A percentile compares a stretch with the other conserved stretches of the same genome.
Evolutionary conservation across 2,113 vertebrate species (phyloP).

Genomic region (Verasper variegatus): DNA sequence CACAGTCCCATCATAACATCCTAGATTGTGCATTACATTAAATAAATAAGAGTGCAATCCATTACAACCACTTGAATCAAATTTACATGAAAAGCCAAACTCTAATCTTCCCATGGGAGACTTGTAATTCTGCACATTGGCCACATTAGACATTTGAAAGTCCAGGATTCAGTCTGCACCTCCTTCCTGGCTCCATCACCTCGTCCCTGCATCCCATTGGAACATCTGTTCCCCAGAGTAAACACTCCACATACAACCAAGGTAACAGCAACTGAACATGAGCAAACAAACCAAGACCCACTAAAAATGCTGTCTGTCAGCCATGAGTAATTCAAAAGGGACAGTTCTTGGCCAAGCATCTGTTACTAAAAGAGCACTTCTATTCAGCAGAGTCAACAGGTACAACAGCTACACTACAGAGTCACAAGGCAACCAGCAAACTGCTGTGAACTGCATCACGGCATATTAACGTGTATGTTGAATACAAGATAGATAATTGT

Average conservation of each 20-base stretch:
- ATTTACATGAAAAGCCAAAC: not conserved
- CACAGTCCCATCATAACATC: not conserved
- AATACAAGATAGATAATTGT: not conserved
- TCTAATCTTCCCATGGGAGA: not conserved
- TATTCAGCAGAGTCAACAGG: not conserved
- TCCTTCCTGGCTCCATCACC: not conserved
- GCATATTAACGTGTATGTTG: not conserved
- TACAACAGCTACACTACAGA: conserved; percentile 7
- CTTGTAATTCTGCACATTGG: not conserved
- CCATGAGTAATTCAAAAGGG: conserved; percentile 37
- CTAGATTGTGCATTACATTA: not conserved
- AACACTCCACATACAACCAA: conserved; percentile 53
- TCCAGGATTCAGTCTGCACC: not conserved
- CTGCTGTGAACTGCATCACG: not conserved
- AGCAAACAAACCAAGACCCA: conserved; percentile 38
- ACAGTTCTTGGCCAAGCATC: conserved; percentile 34
- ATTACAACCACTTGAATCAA: not conserved
- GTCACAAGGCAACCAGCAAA: not conserved
- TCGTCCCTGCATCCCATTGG: not conserved
- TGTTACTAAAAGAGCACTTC: conserved; percentile 14
- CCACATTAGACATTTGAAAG: conserved; percentile 28
- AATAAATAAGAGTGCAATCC: not conserved
- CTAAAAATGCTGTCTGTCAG: conserved; percentile 35
- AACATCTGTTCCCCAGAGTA: conserved; percentile 30
- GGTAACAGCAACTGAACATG: conserved; percentile 33